Conservation (phyloP, 2,888 invertebrate species). For the Magallana nippona region DNA sequence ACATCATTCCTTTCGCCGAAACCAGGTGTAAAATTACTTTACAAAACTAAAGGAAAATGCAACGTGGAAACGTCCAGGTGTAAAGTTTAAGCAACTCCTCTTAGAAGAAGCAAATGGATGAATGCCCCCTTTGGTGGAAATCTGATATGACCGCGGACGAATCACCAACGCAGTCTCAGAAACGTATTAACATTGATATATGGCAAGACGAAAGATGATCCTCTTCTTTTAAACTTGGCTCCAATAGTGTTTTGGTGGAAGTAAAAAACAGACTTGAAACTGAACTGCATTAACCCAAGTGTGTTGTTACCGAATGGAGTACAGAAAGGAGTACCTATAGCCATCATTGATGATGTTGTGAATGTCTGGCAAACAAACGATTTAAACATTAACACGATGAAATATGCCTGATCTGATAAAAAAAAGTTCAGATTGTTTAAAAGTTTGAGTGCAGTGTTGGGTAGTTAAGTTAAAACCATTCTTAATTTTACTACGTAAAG, state of each 20-base stretch:
- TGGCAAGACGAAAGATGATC: constrained; percentile 30
- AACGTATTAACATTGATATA: constrained; percentile 32
- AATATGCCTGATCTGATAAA: constrained; percentile 22
- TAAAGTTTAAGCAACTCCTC: background rate
- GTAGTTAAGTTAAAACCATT: background rate
- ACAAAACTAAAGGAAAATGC: background rate
- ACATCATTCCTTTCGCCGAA: background rate
- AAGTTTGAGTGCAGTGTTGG: constrained; percentile 1
- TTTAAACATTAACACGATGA: constrained; percentile 23
- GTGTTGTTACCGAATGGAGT: constrained; percentile 2
- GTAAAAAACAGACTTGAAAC: background rate
- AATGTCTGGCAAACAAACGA: constrained; percentile 7
- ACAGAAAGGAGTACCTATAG: background rate
- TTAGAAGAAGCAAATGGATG: background rate
- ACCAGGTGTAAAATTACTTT: constrained; percentile 3
- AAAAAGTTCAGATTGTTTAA: background rate
- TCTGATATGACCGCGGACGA: background rate
- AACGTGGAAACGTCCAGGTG: background rate
- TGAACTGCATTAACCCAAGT: constrained; percentile 21
- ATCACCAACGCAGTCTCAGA: background rate
- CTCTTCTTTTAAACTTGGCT: constrained; percentile 8
- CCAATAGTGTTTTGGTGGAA: constrained; percentile 22
- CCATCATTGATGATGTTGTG: background rate
- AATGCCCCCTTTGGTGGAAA: constrained; percentile 2
- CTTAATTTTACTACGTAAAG: background rate